Evolutionary conservation across 2,113 vertebrate species (phyloP), one percentile per base, ranked within the genome.

Genomic region (Cromileptes altivelis): DNA sequence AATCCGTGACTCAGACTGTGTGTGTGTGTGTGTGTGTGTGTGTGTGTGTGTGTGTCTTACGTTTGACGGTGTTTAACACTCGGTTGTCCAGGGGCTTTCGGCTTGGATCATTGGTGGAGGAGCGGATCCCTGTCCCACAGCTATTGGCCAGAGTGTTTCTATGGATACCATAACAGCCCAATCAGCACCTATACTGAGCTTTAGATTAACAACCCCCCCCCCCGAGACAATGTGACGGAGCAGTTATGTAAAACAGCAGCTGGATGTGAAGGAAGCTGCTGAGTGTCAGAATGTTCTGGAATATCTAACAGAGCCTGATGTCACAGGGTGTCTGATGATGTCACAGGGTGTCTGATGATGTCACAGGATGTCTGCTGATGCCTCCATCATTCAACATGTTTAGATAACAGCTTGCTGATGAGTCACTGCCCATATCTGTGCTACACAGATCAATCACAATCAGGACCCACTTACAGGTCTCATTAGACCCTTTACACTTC

Each of bases 61-160:
- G 70, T 96, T 99, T 99, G 73, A 99, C 98, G 12, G 98, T 97
- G 2, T 99, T 99, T 18, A 99, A 95, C 75, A 99, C 97, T 2
- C 98, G 94, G 94, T 98, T 99, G 95, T 99, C 98, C 93, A 99
- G 93, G 0, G 98, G 98, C 81, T 99, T 99, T 81, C 98, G 94
- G 94, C 96, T 99, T 0, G 98, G 98, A 89, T 99, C 98, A 10
- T 97, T 98, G 7, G 97, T 99, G 60, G 98, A 99, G 0, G 98
- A 99, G 33, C 98, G 97, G 87, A 99, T 99, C 73, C 98, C 98
- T 0, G 98, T 99, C 67, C 98, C 98, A 0, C 98, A 99, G 94
- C 98, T 99, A 93, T 99, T 98, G 94, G 98, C 98, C 88, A 99
- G 94, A 0, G 98, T 99, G 94, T 98, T 99, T 94, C 98, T 99